Evolutionary conservation across 64 coral and sea anemone genomes (phyloP).

Genomic region (Pachyseris speciosa): DNA sequence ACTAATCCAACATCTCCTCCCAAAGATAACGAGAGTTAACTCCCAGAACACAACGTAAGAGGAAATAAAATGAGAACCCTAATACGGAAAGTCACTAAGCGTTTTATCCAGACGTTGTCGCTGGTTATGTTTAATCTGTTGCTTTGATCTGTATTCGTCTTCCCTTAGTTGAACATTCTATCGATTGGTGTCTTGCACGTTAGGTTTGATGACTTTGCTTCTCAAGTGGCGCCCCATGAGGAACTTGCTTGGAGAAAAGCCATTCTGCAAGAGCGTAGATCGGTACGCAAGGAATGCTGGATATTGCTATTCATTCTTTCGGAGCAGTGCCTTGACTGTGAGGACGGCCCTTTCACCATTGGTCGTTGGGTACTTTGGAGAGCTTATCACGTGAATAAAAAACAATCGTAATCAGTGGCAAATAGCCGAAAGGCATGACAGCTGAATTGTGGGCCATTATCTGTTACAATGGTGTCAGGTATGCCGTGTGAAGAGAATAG

Average conservation of each 20-base stretch:
- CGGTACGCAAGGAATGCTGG: conserved; percentile 18
- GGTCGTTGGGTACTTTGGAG: conserved; percentile 46
- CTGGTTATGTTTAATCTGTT: too few relatives aligned
- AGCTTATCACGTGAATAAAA: conserved; percentile 72
- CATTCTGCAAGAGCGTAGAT: conserved; percentile 44
- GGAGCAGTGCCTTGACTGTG: conserved; percentile 52
- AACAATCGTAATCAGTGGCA: conserved; percentile 38
- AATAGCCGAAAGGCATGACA: conserved; percentile 24
- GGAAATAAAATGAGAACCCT: too few relatives aligned
- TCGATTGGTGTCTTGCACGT: too few relatives aligned
- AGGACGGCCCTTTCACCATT: conserved; percentile 74
- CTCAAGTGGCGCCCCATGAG: conserved; percentile 1
- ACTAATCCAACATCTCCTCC: too few relatives aligned
- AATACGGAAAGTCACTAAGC: too few relatives aligned
- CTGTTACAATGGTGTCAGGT: conserved; percentile 47
- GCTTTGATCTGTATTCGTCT: too few relatives aligned
- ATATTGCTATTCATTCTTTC: conserved; percentile 20
- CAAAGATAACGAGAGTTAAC: too few relatives aligned
- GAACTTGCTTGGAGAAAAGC: conserved; percentile 9
- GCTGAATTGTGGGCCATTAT: conserved; percentile 59
- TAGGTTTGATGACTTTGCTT: too few relatives aligned
- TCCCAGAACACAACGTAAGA: too few relatives aligned
- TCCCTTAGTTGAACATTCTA: too few relatives aligned
- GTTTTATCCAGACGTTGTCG: too few relatives aligned
- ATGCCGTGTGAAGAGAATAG: conserved; percentile 58